A percentile compares a stretch with the other conserved stretches of the same genome.
Evolutionary conservation across 2,888 invertebrate genomes (phyloP).

Genomic region (Drosophila setosimentum): DNA sequence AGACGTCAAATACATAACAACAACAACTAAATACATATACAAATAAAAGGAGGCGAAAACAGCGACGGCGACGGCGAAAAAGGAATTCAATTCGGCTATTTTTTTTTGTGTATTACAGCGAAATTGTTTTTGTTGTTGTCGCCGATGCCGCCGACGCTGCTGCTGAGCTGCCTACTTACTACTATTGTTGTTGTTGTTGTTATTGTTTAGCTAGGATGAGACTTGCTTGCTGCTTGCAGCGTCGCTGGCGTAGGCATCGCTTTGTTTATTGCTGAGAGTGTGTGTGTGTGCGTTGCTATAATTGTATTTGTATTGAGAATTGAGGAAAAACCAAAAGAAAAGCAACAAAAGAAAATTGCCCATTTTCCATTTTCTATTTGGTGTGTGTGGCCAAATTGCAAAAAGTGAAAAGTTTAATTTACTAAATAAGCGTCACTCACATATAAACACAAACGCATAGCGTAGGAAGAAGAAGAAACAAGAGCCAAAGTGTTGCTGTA

Average conservation of each 20-base stretch:
- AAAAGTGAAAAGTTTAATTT: constrained; percentile 81
- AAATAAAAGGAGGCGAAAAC: constrained; percentile 56
- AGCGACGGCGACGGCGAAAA: constrained; percentile 59
- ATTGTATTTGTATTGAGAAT: constrained; percentile 52
- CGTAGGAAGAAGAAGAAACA: constrained; percentile 15
- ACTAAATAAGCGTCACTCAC: constrained; percentile 66
- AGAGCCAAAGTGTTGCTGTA: constrained; percentile 64
- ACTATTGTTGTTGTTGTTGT: constrained; percentile 48
- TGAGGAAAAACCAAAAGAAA: constrained; percentile 62
- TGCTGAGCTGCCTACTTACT: constrained; percentile 33
- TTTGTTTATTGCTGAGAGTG: constrained; percentile 52
- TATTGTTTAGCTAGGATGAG: constrained; percentile 51
- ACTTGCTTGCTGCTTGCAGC: constrained; percentile 52
- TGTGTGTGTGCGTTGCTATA: constrained; percentile 37
- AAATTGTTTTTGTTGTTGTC: constrained; percentile 65
- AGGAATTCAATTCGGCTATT: constrained; percentile 57
- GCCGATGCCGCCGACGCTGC: constrained; percentile 38
- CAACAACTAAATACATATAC: constrained; percentile 47
- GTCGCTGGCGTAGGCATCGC: constrained; percentile 53
- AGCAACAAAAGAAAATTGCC: constrained; percentile 64
- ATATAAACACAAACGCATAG: constrained; percentile 12
- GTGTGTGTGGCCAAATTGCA: constrained; percentile 62
- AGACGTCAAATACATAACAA: constrained; percentile 50
- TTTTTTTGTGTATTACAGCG: constrained; percentile 73
- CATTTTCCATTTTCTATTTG: constrained; percentile 70